A percentile compares a stretch with the other conserved stretches of the same genome.
These are phyloP conservation scores for Sakesphorus luctuosus DNA, from an alignment of 2,113 vertebrate species.

Conservation along the genomic window DNA sequence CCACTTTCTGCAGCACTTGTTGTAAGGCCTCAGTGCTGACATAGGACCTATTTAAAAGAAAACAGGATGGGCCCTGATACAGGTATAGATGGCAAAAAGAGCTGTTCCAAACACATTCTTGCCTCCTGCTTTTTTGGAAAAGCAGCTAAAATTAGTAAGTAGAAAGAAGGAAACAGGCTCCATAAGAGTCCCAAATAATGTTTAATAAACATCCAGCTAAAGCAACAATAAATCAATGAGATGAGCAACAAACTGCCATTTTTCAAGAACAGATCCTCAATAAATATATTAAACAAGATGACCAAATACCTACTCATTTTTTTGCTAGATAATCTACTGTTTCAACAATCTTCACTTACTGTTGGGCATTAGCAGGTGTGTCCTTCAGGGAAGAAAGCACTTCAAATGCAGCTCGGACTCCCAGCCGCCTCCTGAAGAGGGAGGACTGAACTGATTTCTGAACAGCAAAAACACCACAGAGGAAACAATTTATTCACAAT, in stretches of 20 bases:
- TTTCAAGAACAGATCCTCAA: background rate
- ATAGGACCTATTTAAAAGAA: constrained; percentile 64
- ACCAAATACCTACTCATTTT: background rate
- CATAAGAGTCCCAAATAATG: background rate
- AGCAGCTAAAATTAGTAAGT: background rate
- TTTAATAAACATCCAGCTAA: background rate
- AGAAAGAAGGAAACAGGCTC: background rate
- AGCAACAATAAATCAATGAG: background rate
- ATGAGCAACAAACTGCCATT: background rate
- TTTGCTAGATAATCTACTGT: background rate
- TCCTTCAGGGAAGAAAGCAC: constrained; percentile 78
- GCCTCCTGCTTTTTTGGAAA: background rate
- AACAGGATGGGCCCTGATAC: background rate
- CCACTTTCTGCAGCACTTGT: constrained; percentile 80
- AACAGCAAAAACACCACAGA: background rate
- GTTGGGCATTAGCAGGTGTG: background rate
- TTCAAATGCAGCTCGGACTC: constrained; percentile 90
- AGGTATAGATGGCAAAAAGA: background rate
- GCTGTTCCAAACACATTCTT: background rate
- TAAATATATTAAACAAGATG: background rate
- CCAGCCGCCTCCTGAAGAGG: constrained; percentile 88
- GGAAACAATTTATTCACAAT: background rate
- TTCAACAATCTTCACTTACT: constrained; percentile 37
- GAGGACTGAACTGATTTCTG: constrained; percentile 94
- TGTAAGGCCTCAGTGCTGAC: constrained; percentile 75